Evolutionary conservation across 30 jellyfish, hydroid and myxozoan species (phyloP), one percentile per base, ranked within the genome.

Genomic region (Cassiopea xamachana): DNA sequence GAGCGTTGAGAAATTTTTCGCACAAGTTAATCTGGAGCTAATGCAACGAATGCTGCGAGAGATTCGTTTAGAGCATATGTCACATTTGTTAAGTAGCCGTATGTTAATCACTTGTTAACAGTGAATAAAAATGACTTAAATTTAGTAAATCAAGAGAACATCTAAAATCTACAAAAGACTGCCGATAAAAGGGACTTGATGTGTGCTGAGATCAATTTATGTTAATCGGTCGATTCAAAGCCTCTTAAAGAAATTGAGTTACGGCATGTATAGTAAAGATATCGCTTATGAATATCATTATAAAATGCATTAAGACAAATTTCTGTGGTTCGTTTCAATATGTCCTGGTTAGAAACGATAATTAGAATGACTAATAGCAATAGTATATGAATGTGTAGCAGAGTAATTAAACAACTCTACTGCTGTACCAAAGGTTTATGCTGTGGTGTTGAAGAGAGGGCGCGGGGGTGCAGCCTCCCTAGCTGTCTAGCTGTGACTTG

Each of bases 231-330:
- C 16, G 14, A 19, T 76, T 7, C 85, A 18, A 71, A 71, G 80
- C 80, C 80, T 18, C 18, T 71, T 71, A 14, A 43, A 6, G 55
- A 71, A 71, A 71, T 71, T 71, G 80, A 71, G n/a, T 71, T 71
- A 71, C 2, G 51, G 16, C 80, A 18, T 71, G n/a, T 12, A 6
- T 17, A 2, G 5, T 10, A 71, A 12, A 71, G 80, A 14, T 71
- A 43, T 1, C 80, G 80, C 50, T 19, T 16, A 71, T 71, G 80
- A 71, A 71, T 71, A 71, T 71, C 9, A 10, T 71, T 71, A 71
- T 43, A 2, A 17, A 1, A 71, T 43, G 55, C 55, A 71, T 71
- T 71, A 43, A 19, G 27, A 3, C 55, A 2, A 51, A 71, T 18
- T 18, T 6, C 55, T 71, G 80, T 27, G 80, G 80, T 71, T 17